Evolutionary conservation across 2,113 vertebrate genomes (phyloP), one percentile per base, ranked within the genome.

Genomic region (Marmota monax): DNA sequence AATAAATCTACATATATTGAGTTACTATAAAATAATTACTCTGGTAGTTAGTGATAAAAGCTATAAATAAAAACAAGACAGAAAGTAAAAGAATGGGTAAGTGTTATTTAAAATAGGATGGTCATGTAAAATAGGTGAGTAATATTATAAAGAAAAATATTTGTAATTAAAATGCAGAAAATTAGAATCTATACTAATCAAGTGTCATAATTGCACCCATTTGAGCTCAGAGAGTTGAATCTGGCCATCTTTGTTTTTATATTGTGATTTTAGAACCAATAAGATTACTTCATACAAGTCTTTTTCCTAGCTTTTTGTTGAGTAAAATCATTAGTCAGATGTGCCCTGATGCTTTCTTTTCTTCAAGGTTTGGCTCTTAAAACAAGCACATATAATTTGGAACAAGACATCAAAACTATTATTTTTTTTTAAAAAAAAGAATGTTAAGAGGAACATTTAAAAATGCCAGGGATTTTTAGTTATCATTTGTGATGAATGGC

Each of bases 321-420:
- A 3, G 13, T 76, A 37, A 95, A 80, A 78, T 70, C 7, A 94
- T 56, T 20, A 42, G 17, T 95, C 84, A 92, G 3, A 23, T 88
- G 25, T 84, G 6, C 6, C 95, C 92, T 51, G 16, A 5, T 79
- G 82, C n/a, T 97, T 76, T 94, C 34, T 88, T 0, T 10, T 80
- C 48, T 93, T 90, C 80, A 87, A 94, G 37, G 77, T 53, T 23
- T 7, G 27, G 3, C 92, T 97, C 45, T 93, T 94, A 77, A 97
- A 95, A 37, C 12, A 96, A 67, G 53, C 9, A 2, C 63, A 1
- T 61, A 14, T 4, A 16, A n/a, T 86, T 32, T 96, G 95, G 85
- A 96, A 45, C 29, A 89, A 53, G 32, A 92, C 56, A 4, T 94
- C 87, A 95, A 91, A 88, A 74, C 72, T 63, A 63, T 45, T 45